Evolutionary conservation across 2,113 vertebrate genomes (phyloP).

Genomic region (Urocitellus parryii): DNA sequence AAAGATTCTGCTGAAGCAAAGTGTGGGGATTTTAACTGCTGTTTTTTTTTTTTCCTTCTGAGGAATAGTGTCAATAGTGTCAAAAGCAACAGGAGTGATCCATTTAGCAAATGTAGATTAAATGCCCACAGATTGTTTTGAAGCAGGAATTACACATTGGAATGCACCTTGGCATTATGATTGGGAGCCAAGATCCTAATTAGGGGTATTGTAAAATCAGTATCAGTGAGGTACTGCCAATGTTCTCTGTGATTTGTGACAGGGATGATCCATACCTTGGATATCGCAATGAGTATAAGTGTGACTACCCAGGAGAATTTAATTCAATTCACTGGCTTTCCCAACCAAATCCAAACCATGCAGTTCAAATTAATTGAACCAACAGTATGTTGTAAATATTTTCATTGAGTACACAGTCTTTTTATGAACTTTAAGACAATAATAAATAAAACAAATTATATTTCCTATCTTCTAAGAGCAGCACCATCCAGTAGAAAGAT

Average conservation of each 20-base stretch:
- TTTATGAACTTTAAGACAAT: background rate
- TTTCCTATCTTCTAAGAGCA: background rate
- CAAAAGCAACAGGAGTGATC: background rate
- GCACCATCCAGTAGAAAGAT: background rate
- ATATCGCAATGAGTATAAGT: background rate
- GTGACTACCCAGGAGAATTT: background rate
- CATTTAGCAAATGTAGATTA: background rate
- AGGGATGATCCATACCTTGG: background rate
- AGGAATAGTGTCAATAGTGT: background rate
- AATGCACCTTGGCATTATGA: background rate
- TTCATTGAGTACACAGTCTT: background rate
- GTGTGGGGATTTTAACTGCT: background rate
- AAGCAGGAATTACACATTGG: background rate
- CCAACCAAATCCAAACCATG: background rate
- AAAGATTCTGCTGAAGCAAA: conserved; percentile 5
- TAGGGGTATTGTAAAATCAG: background rate
- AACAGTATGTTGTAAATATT: background rate
- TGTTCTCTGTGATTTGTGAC: background rate
- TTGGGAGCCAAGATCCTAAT: background rate
- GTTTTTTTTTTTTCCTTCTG: background rate
- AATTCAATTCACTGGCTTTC: background rate
- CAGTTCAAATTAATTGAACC: conserved; percentile 23
- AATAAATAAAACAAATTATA: background rate
- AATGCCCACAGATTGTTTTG: background rate
- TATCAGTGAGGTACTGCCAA: too few species aligned